Base-by-base conservation (phyloP, 2,888 invertebrate genomes). In the Drosophila colorata region DNA sequence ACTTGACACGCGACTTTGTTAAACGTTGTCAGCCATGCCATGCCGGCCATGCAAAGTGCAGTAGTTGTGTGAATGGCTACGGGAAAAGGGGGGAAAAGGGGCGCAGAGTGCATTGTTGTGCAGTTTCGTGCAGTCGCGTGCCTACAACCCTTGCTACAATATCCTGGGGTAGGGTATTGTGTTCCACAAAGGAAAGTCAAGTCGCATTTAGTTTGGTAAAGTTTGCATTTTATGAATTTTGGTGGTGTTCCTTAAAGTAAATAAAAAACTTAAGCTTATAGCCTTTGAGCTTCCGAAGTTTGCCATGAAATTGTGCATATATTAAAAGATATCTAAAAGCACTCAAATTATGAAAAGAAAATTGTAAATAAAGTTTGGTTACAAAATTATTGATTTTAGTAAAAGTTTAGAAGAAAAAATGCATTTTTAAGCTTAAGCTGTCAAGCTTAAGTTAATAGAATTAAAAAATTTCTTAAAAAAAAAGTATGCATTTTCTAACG, bases 1-100 rank as follows among this genome's bases (percentile, higher is more conserved):
- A 87, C 80, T 81, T 87, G 87, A 87, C 84, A 81, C 74, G 80
- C 74, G 87, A 81, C 80, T 72, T 61, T 79, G 75, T 71, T 61
- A 46, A 57, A 55, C 38, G 31, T 49, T 55, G 48, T 33, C 52
- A 37, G 35, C 38, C 43, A n/a, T n/a, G n/a, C n/a, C n/a, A n/a
- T n/a, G n/a, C n/a, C n/a, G n/a, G n/a, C n/a, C 25, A 37, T 48
- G 13, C 28, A 49, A 47, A 67, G 25, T 60, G 44, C 23, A 46
- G 20, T 9, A 9, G 0, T 6, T 9, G 40, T 11, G 16, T 6
- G 23, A 8, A 3, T 5, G 23, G 33, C 37, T 13, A n/a, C 7
- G 1, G 9, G 0, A 7, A 25, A 16, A n/a, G n/a, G 38, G 16
- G 38, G n/a, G 0, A n/a, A 3, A 25, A 38, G 13, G 6, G 20